Evolutionary conservation across 2,888 invertebrate species (phyloP).

Genomic region (Candidula unifasciata): DNA sequence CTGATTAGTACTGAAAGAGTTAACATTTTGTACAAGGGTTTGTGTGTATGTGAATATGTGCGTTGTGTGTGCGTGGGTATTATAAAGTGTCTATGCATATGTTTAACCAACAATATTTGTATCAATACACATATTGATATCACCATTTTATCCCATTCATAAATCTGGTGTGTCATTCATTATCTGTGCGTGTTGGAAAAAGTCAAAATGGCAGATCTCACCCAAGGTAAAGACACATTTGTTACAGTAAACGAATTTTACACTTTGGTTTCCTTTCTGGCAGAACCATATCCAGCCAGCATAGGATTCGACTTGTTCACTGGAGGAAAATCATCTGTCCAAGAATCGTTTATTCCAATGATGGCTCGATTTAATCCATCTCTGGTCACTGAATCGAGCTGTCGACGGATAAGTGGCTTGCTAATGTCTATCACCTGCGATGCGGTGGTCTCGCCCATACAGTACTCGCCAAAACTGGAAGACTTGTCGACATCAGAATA

Average conservation of each 20-base stretch:
- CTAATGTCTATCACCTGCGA: conserved; percentile 49
- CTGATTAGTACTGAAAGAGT: no score
- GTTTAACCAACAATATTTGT: no score
- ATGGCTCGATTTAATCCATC: conserved; percentile 44
- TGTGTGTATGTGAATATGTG: no score
- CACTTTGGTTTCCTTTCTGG: conserved; percentile 50
- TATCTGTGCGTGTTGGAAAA: no score
- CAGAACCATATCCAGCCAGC: conserved; percentile 49
- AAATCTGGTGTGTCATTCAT: no score
- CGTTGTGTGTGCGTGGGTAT: no score
- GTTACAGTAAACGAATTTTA: background rate
- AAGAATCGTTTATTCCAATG: conserved; percentile 37
- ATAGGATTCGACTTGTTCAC: conserved; percentile 44
- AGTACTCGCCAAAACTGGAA: conserved; percentile 52
- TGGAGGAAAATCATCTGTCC: conserved; percentile 35
- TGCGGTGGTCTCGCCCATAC: conserved; percentile 44
- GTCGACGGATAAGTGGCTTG: conserved; percentile 37
- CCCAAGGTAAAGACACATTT: background rate
- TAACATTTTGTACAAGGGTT: no score
- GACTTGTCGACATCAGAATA: conserved; percentile 37
- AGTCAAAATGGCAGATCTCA: background rate
- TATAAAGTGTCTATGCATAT: no score
- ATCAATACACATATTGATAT: no score
- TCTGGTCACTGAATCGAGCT: conserved; percentile 41
- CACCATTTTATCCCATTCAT: no score